Conservation (phyloP, 2,797 vertebrate species). For the Acanthornis magna region DNA sequence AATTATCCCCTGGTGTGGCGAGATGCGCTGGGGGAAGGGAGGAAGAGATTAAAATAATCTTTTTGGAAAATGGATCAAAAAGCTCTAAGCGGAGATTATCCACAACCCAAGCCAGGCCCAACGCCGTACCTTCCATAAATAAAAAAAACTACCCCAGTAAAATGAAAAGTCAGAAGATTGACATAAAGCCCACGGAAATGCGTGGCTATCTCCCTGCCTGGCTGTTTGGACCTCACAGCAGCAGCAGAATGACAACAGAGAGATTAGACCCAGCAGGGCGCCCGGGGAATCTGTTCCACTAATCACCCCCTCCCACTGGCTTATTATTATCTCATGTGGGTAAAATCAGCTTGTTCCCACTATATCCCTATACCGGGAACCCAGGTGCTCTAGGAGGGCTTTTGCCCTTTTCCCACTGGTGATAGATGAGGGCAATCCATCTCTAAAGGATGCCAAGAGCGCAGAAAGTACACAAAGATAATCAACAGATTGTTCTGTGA, state of each 20-base stretch:
- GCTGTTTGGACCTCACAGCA: not conserved
- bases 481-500: not conserved
- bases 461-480: not conserved
- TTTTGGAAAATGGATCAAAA: conserved; percentile 64
- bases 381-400: not conserved
- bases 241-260: not conserved
- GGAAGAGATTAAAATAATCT: conserved; percentile 62
- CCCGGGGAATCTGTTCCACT: conserved; percentile 17
- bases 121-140: not conserved
- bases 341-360: not conserved
- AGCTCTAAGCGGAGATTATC: conserved; percentile 58
- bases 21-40: conserved; percentile 5
- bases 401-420: not conserved
- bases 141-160: not conserved
- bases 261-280: not conserved
- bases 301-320: not conserved
- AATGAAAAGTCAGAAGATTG: conserved; percentile 27
- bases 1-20: not conserved
- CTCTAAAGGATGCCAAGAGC: not conserved
- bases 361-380: not conserved
- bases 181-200: not conserved
- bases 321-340: not conserved
- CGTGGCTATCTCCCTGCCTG: not conserved
- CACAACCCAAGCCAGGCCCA: not conserved
- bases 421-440: not conserved